Conservation (phyloP, 2,797 vertebrate genomes). For the Halcyon chelicuti region DNA sequence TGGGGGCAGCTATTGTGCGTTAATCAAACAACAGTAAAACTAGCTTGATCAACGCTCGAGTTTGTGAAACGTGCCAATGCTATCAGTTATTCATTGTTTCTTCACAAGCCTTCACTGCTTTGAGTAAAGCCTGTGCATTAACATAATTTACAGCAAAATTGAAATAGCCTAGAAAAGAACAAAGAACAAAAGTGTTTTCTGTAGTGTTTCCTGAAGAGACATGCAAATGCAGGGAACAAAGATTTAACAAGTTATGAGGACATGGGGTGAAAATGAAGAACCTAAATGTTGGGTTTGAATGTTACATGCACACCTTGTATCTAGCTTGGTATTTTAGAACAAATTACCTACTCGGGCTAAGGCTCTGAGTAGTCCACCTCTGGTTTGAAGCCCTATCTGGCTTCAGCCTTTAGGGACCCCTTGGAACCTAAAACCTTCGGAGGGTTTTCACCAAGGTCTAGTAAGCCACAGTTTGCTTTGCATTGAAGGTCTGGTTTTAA, state of each 20-base stretch:
- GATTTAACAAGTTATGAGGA: not conserved
- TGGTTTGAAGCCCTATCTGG: not conserved
- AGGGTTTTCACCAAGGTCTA: not conserved
- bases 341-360: fast-evolving
- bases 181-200: not conserved
- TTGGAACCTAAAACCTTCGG: not conserved
- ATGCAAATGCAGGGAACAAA: not conserved
- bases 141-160: not conserved
- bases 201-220: not conserved
- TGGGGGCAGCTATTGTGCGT: not conserved
- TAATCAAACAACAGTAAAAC: slow-evolving; percentile 33
- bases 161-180: not conserved
- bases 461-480: not conserved
- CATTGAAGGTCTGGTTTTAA: not conserved
- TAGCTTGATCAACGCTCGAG: not conserved
- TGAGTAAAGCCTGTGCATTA: not conserved
- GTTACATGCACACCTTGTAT: not conserved
- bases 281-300: not conserved
- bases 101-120: not conserved
- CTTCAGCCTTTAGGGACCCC: not conserved
- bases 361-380: not conserved
- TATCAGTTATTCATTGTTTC: not conserved
- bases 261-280: not conserved
- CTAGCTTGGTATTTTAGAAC: not conserved
- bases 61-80: not conserved